Evolutionary conservation across 2,888 invertebrate genomes (phyloP).

Genomic region (Frankliniella fusca): DNA sequence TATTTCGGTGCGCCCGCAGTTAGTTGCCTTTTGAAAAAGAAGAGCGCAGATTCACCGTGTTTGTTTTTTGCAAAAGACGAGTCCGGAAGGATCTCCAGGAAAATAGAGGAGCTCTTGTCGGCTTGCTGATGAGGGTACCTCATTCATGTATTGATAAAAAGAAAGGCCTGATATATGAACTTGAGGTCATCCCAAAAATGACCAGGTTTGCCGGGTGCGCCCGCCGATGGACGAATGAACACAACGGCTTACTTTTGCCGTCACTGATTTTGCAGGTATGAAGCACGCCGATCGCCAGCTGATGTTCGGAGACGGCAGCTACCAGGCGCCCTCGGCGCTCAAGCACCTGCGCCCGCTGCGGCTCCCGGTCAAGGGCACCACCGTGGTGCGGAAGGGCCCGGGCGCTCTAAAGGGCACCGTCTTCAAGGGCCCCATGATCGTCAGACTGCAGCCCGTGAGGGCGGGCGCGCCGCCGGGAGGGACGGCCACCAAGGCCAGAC

Average conservation of each 20-base stretch:
- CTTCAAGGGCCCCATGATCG: background rate
- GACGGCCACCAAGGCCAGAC: background rate
- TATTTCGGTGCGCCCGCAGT: background rate
- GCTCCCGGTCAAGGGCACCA: background rate
- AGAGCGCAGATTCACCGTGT: too few species aligned
- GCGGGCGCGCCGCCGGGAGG: background rate
- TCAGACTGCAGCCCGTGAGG: background rate
- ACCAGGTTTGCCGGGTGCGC: too few species aligned
- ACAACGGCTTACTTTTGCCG: background rate
- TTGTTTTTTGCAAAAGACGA: too few species aligned
- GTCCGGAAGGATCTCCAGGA: too few species aligned
- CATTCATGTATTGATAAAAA: too few species aligned
- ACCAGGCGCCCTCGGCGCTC: background rate
- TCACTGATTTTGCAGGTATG: background rate
- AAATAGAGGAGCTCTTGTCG: too few species aligned
- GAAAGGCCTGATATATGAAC: too few species aligned
- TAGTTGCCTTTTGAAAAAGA: background rate
- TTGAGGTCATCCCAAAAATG: too few species aligned
- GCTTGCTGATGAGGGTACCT: too few species aligned
- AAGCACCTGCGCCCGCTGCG: background rate
- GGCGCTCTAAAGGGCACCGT: background rate
- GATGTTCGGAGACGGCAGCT: conserved; percentile 21
- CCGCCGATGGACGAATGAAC: too few species aligned
- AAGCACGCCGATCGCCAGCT: conserved; percentile 2
- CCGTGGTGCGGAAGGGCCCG: background rate